Evolutionary conservation across 2,113 vertebrate species (phyloP).

Genomic region (Callorhinus ursinus): DNA sequence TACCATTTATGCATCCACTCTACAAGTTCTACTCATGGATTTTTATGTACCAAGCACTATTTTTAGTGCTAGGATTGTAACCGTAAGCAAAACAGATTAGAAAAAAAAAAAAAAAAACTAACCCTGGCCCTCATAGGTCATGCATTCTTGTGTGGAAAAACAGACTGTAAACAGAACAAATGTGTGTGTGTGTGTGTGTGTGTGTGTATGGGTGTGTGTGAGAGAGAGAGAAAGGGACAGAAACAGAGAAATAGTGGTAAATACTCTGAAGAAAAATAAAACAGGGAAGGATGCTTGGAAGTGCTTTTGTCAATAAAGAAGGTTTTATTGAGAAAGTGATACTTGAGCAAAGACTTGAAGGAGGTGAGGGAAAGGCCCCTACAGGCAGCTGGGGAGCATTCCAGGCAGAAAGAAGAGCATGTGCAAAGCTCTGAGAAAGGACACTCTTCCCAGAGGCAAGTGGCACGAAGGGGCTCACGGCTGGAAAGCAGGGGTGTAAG

Average conservation of each 20-base stretch:
- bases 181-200: neutral
- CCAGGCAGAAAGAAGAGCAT: neutral
- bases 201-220: too few relatives aligned
- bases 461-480: too few relatives aligned
- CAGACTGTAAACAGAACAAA: neutral
- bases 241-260: neutral
- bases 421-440: neutral
- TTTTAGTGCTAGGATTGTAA: neutral
- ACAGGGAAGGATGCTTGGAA: neutral
- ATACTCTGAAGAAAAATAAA: neutral
- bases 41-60: neutral
- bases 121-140: neutral
- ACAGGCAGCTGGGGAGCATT: neutral
- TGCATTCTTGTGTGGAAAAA: neutral
- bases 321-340: neutral
- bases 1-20: neutral
- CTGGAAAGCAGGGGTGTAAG: too few relatives aligned
- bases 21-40: neutral
- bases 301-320: neutral
- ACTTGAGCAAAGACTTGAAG: neutral
- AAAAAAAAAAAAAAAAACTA: neutral
- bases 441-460: accelerated
- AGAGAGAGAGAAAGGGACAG: neutral
- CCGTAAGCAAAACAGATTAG: neutral
- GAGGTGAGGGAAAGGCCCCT: neutral